These are phyloP conservation scores for Drosophila limbata DNA, from an alignment of 2,888 invertebrate genomes.

Conservation along the genomic window DNA sequence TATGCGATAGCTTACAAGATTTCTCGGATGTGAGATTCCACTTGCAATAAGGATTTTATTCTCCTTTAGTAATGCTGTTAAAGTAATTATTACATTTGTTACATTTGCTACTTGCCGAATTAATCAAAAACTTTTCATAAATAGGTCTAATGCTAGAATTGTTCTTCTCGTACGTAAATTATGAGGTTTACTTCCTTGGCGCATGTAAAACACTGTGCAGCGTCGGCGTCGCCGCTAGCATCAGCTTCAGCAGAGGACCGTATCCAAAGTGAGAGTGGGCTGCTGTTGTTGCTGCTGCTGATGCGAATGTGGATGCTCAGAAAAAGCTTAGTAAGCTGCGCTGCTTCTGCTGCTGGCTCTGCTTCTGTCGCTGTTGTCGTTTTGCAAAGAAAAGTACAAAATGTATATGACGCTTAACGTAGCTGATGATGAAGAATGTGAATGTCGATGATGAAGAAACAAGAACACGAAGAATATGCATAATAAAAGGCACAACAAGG, in stretches of 20 bases:
- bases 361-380: slow-evolving; percentile 31
- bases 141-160: neutral
- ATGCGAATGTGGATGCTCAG: slow-evolving; percentile 66
- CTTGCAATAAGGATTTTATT: neutral
- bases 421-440: slow-evolving; percentile 50
- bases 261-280: slow-evolving; percentile 58
- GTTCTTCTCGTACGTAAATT: neutral
- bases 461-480: slow-evolving; percentile 64
- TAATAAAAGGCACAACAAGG: slow-evolving; percentile 74
- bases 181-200: neutral
- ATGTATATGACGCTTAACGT: slow-evolving; percentile 48
- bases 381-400: slow-evolving; percentile 72
- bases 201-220: slow-evolving; percentile 43
- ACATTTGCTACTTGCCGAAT: too few species aligned
- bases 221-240: slow-evolving; percentile 39
- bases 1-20: neutral
- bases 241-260: slow-evolving; percentile 45
- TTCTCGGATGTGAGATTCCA: neutral
- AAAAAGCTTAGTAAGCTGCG: slow-evolving; percentile 77
- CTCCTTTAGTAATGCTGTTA: neutral
- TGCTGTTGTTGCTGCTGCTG: slow-evolving; percentile 39
- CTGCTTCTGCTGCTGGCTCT: slow-evolving; percentile 46
- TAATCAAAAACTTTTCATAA: neutral
- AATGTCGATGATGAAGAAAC: slow-evolving; percentile 40
- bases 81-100: too few species aligned